Evolutionary conservation across 92 coral and sea anemone species (phyloP).

Genomic region (Meandrina meandrites): DNA sequence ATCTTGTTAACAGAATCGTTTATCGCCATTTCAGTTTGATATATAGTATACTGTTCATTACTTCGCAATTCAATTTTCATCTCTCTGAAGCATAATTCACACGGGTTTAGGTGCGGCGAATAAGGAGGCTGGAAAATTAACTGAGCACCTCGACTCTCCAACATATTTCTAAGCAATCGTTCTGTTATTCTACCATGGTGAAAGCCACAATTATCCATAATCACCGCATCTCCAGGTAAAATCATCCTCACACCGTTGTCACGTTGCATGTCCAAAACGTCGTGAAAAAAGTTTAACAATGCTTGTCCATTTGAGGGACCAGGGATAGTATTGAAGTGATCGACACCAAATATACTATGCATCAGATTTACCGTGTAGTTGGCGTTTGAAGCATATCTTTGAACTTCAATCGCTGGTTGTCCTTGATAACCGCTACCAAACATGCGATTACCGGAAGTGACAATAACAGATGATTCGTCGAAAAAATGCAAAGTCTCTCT

Average conservation of each 20-base stretch:
- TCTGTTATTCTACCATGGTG: conserved; percentile 46
- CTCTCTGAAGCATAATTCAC: background rate
- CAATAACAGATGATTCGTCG: background rate
- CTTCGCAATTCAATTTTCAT: background rate
- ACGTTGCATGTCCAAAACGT: conserved; percentile 27
- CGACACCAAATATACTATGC: conserved; percentile 41
- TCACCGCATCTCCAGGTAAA: conserved; percentile 35
- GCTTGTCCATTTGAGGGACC: conserved; percentile 52
- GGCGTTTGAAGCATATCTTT: conserved; percentile 56
- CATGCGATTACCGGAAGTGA: conserved; percentile 10
- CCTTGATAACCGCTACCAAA: conserved; percentile 19
- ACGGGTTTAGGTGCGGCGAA: background rate
- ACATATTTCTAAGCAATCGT: background rate
- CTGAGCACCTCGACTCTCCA: background rate
- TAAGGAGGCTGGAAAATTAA: background rate
- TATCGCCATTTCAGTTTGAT: background rate
- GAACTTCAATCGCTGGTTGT: conserved; percentile 48
- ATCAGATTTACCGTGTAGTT: conserved; percentile 55
- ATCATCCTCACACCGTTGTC: conserved; percentile 29
- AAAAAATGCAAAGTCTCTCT: conserved; percentile 13
- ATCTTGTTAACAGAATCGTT: background rate
- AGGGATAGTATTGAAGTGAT: conserved; percentile 15
- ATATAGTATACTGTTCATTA: no score
- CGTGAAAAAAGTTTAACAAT: conserved; percentile 41
- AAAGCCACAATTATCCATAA: conserved; percentile 66